Percentiles rank a stretch among this genome's conserved stretches.
These are phyloP conservation scores for Pteropus alecto DNA, from an alignment of 2,113 vertebrate genomes.

Conservation along the genomic window DNA sequence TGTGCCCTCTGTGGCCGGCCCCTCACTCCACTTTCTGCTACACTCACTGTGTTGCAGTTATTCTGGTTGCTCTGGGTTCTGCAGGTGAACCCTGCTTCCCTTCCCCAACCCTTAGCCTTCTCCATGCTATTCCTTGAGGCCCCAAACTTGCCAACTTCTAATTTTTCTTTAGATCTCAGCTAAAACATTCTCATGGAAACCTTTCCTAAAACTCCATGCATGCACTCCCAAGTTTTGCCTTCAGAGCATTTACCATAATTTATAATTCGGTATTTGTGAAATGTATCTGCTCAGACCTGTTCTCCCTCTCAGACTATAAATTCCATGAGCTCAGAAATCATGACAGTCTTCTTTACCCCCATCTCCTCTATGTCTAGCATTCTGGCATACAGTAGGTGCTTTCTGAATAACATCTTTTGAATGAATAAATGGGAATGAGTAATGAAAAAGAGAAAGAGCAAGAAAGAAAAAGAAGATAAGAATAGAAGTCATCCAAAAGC, in stretches of 20 bases:
- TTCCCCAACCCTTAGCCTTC: neutral
- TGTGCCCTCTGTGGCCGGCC: accelerated
- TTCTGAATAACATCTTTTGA: neutral
- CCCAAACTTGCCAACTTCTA: neutral
- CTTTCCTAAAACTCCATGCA: neutral
- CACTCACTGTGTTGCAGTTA: neutral
- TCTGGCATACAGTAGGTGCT: neutral
- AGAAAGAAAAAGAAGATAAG: neutral
- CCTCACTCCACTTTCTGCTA: neutral
- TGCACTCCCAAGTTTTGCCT: neutral
- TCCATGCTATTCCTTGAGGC: neutral
- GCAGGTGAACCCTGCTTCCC: neutral
- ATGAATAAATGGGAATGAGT: neutral
- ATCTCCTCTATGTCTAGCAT: neutral
- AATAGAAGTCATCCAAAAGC: neutral
- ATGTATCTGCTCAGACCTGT: neutral
- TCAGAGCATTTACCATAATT: neutral
- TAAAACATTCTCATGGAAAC: neutral
- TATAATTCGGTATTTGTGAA: neutral
- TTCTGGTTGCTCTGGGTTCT: neutral
- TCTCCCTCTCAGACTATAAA: neutral
- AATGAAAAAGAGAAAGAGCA: neutral
- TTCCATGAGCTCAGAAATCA: neutral
- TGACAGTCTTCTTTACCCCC: neutral
- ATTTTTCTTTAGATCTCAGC: neutral